Percentiles rank a stretch among this genome's conserved stretches.
Evolutionary conservation across 2,797 vertebrate genomes (phyloP).

Genomic region (Salarias fasciatus): DNA sequence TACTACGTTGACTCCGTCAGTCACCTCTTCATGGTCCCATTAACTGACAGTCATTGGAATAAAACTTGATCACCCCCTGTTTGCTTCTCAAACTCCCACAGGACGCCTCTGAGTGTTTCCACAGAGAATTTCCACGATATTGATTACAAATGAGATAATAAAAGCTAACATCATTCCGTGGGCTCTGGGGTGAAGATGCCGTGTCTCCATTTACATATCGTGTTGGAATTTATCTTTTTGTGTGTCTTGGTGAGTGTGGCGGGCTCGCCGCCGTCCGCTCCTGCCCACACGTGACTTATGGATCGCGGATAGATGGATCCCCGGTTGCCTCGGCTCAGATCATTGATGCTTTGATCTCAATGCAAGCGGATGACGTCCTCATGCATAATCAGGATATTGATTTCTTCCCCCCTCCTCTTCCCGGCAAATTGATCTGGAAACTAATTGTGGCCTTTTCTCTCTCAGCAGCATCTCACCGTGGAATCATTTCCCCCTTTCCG

Average conservation of each 20-base stretch:
- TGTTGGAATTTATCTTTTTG: conserved; percentile 46
- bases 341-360: conserved; percentile 72
- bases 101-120: conserved; percentile 53
- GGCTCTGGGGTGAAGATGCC: conserved; percentile 57
- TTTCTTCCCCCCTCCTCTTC: conserved; percentile 47
- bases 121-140: conserved; percentile 65
- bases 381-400: conserved; percentile 79
- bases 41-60: conserved; percentile 18
- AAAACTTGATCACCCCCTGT: conserved; percentile 27
- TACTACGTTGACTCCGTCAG: conserved; percentile 30
- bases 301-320: conserved; percentile 54
- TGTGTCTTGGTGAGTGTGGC: conserved; percentile 8
- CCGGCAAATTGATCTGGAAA: conserved; percentile 73
- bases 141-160: conserved; percentile 74
- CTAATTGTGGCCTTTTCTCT: conserved; percentile 79
- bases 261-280: conserved; percentile 2
- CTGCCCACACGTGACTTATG: conserved; percentile 34
- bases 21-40: conserved; percentile 14
- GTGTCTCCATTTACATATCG: conserved; percentile 61
- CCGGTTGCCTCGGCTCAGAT: conserved; percentile 52
- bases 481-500: conserved; percentile 56
- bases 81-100: conserved; percentile 47
- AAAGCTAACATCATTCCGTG: conserved; percentile 64
- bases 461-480: conserved; percentile 43
- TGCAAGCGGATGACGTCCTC: conserved; percentile 69